Conservation (phyloP, 2,888 invertebrate species). For the Campopleginae sp. region DNA sequence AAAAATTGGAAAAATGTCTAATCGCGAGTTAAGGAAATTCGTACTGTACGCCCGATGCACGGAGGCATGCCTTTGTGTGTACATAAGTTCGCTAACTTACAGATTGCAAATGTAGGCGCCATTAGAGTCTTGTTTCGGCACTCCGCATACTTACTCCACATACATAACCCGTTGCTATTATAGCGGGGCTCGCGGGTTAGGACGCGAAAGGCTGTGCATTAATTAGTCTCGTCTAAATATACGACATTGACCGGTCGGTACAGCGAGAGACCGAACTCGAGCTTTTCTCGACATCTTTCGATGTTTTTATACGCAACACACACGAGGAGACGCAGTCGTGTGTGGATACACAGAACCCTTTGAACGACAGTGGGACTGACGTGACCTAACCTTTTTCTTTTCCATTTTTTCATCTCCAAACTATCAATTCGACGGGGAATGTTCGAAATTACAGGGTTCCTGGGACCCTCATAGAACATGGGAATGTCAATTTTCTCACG, state of each 20-base stretch:
- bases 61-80: background rate
- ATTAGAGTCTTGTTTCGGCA: conserved; percentile 63
- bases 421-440: no score
- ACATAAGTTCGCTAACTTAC: conserved; percentile 1
- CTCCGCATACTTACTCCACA: conserved; percentile 55
- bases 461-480: no score
- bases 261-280: conserved; percentile 31
- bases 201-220: conserved; percentile 61
- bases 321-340: background rate
- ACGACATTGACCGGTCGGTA: conserved; percentile 60
- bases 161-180: conserved; percentile 47
- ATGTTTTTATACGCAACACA: conserved; percentile 5
- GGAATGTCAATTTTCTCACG: no score
- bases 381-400: no score
- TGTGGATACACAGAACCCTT: background rate
- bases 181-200: conserved; percentile 14
- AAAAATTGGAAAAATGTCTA: background rate
- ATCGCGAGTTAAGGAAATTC: conserved; percentile 21
- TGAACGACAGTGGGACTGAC: no score
- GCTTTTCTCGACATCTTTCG: conserved; percentile 31
- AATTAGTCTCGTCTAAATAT: conserved; percentile 67
- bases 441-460: no score
- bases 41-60: conserved; percentile 20
- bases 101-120: conserved; percentile 64
- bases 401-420: no score